These are phyloP conservation scores for Nemoura dubitans DNA, from an alignment of 2,888 invertebrate species.

Conservation along the genomic window DNA sequence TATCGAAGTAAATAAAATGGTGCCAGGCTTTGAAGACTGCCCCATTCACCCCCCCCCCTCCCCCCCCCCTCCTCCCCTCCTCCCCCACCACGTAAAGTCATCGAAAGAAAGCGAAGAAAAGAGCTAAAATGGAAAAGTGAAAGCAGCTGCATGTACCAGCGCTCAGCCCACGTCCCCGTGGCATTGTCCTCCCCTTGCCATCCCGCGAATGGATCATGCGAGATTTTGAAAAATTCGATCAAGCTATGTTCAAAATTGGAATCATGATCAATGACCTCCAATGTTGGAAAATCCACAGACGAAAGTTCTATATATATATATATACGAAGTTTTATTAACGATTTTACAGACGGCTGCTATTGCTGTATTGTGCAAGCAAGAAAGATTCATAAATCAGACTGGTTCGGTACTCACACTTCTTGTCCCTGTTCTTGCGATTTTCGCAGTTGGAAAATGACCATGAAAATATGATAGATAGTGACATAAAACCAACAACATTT, in stretches of 20 bases:
- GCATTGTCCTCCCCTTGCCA: not conserved
- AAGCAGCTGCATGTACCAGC: not conserved
- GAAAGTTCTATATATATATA: not conserved
- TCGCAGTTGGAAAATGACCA: not conserved
- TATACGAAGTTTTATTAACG: constrained; percentile 2
- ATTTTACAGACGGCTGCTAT: not conserved
- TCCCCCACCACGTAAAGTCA: not conserved
- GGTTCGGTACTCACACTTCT: not conserved
- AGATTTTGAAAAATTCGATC: constrained; percentile 2
- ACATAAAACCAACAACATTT: constrained; percentile 5
- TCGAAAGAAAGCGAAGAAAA: not conserved
- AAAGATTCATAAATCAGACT: not conserved
- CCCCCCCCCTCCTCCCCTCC: not conserved
- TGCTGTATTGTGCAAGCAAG: not conserved
- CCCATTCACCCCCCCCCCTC: not conserved
- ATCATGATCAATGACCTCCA: not conserved
- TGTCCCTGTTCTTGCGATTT: not conserved
- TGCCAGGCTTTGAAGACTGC: not conserved
- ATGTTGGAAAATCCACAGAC: not conserved
- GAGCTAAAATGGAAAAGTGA: not conserved
- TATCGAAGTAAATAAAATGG: constrained; percentile 15
- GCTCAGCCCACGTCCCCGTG: not conserved
- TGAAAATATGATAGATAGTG: constrained; percentile 12
- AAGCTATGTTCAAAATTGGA: constrained; percentile 2
- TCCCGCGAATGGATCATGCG: not conserved